These are phyloP conservation scores for Laupala kohalensis DNA, from an alignment of 1,140 invertebrate genomes.

Conservation along the genomic window DNA sequence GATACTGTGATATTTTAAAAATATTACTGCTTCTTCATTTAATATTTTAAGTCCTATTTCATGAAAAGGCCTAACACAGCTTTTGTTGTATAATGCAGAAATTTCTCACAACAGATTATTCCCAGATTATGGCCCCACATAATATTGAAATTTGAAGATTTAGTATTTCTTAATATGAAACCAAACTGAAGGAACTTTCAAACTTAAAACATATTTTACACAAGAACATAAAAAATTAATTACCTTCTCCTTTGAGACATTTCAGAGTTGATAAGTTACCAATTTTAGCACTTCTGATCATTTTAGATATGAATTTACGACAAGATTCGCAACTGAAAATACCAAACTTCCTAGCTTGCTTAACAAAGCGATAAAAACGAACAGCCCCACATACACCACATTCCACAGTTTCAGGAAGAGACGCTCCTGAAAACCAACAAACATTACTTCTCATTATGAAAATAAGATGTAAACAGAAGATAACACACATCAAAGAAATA, in stretches of 20 bases:
- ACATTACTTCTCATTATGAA: too few relatives aligned
- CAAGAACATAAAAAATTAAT: slow-evolving; percentile 8
- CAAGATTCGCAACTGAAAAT: slow-evolving; percentile 72
- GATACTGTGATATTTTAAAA: too few relatives aligned
- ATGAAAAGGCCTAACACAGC: too few relatives aligned
- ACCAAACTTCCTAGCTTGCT: slow-evolving; percentile 69
- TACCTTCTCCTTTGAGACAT: slow-evolving; percentile 54
- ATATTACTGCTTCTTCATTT: too few relatives aligned
- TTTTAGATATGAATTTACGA: slow-evolving; percentile 71
- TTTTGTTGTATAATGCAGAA: too few relatives aligned
- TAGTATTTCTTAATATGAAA: too few relatives aligned
- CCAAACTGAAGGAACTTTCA: too few relatives aligned
- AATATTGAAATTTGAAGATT: too few relatives aligned
- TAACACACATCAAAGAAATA: background rate
- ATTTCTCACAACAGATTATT: too few relatives aligned
- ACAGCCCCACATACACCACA: slow-evolving; percentile 68
- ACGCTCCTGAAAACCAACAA: background rate
- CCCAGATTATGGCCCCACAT: too few relatives aligned
- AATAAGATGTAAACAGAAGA: background rate
- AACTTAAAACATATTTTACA: too few relatives aligned
- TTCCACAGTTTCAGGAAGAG: slow-evolving; percentile 44
- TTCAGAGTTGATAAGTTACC: slow-evolving; percentile 39
- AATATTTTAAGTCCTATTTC: too few relatives aligned
- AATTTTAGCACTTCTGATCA: slow-evolving; percentile 47
- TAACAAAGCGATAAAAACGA: slow-evolving; percentile 57